Percentiles rank a stretch among this genome's conserved stretches.
Conservation (phyloP, 2,888 invertebrate species). For the Pegoplata infirma region DNA sequence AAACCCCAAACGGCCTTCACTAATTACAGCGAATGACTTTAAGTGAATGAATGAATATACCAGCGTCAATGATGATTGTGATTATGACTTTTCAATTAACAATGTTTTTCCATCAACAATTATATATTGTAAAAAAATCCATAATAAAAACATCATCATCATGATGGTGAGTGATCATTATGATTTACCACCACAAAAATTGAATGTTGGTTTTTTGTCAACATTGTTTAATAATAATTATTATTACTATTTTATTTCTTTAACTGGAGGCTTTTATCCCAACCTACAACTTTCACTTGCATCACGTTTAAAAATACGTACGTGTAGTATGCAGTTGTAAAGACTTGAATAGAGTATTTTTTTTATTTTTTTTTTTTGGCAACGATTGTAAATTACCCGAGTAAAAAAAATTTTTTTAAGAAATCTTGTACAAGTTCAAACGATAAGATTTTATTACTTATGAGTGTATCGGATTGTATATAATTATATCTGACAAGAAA, state of each 20-base stretch:
- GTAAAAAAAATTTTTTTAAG: no score
- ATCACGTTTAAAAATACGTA: neutral
- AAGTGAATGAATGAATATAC: neutral
- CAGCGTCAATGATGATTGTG: neutral
- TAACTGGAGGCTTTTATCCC: neutral
- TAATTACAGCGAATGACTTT: neutral
- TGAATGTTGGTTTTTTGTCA: neutral
- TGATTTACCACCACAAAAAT: neutral
- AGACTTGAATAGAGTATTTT: neutral
- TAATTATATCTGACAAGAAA: no score
- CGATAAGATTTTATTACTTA: no score
- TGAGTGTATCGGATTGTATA: no score
- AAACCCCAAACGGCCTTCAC: neutral
- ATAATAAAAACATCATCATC: neutral
- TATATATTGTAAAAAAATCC: neutral
- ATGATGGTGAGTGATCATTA: no score
- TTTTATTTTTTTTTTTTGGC: neutral
- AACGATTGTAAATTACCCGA: no score
- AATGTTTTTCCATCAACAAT: neutral
- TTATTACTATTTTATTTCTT: neutral
- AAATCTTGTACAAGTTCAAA: no score
- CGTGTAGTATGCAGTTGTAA: neutral
- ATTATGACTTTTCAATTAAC: neutral
- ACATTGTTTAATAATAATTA: neutral
- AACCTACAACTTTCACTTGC: neutral